phyloP scores from a whole-genome alignment of 2,797 vertebrate species.

The Rhabdomys pumilio region DNA sequence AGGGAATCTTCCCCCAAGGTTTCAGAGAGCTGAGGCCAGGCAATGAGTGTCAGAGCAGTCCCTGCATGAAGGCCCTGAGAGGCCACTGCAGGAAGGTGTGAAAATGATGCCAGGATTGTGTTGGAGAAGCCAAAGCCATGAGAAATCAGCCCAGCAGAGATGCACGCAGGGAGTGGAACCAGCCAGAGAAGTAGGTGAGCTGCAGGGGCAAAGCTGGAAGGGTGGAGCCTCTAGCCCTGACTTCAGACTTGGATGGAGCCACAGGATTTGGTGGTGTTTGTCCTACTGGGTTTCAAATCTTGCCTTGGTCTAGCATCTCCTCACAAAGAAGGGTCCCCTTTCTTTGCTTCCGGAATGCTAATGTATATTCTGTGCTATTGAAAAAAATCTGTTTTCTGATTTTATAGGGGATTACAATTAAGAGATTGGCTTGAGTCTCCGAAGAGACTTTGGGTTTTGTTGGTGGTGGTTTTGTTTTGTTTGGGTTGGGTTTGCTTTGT shows the following conservation, averaged over 20 bases:
- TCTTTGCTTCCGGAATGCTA: background rate
- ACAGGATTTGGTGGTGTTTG: background rate
- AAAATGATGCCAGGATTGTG: background rate
- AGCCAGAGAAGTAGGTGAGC: background rate
- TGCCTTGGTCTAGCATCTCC: background rate
- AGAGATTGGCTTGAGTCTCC: background rate
- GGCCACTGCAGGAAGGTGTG: background rate
- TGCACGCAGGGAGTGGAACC: background rate
- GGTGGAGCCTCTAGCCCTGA: background rate
- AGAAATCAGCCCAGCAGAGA: background rate
- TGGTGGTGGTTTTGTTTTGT: background rate
- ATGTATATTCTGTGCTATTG: background rate
- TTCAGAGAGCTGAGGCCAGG: background rate
- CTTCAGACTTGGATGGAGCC: background rate
- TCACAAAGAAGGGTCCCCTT: background rate
- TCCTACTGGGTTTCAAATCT: background rate
- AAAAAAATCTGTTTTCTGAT: background rate
- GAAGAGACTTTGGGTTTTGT: background rate
- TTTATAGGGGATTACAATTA: background rate
- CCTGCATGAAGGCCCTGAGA: background rate
- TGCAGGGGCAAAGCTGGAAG: background rate
- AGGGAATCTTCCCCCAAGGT: background rate
- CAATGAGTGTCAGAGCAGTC: background rate
- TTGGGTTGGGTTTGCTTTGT: background rate
- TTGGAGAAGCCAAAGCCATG: background rate